phyloP scores from a whole-genome alignment of 2,113 vertebrate species.

The Urocitellus parryii region DNA sequence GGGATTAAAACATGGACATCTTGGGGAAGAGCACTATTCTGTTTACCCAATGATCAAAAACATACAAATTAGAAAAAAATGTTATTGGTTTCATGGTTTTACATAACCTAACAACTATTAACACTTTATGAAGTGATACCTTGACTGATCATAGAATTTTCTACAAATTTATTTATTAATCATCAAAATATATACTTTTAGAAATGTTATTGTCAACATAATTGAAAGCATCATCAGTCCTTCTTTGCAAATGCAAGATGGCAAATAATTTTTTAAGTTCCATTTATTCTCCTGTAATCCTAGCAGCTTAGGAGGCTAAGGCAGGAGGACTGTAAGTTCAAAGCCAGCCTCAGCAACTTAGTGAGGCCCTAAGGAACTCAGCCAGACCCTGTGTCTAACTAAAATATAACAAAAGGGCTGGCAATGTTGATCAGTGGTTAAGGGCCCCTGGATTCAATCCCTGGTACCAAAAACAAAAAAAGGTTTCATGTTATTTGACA shows the following conservation, averaged over 20 bases:
- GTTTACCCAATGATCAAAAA: not conserved
- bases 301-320: no score
- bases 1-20: not conserved
- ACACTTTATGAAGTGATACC: not conserved
- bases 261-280: not conserved
- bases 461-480: no score
- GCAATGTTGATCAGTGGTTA: no score
- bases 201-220: not conserved
- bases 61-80: not conserved
- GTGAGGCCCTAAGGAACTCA: no score
- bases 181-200: conserved; percentile 7
- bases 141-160: not conserved
- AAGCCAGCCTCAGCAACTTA: no score
- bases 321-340: no score
- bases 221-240: not conserved
- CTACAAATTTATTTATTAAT: not conserved
- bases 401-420: no score
- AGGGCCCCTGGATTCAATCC: no score
- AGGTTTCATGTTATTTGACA: not conserved
- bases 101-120: not conserved
- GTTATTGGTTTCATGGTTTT: not conserved
- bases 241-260: not conserved
- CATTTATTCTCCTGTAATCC: not conserved
- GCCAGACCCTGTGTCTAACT: no score
- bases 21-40: not conserved